Evolutionary conservation across 2,113 vertebrate species (phyloP).

Genomic region (Lampris megalopsis): DNA sequence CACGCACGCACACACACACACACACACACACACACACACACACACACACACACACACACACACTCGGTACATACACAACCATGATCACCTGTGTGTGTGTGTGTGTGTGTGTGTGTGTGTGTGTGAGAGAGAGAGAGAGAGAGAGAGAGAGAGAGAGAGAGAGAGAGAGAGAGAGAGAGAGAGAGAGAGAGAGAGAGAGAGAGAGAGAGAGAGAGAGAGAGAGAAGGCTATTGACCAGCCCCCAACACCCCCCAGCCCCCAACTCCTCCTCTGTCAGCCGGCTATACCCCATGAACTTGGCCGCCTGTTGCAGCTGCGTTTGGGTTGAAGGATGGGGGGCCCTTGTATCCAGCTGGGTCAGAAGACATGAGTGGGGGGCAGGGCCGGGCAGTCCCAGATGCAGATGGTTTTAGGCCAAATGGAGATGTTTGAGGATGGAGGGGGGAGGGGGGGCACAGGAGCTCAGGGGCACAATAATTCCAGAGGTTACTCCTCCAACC

Average conservation of each 20-base stretch:
- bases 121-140: neutral
- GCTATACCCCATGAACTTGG: slow-evolving; percentile 80
- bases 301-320: slow-evolving; percentile 78
- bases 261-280: slow-evolving; percentile 54
- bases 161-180: no score
- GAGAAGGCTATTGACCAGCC: slow-evolving; percentile 69
- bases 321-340: slow-evolving; percentile 77
- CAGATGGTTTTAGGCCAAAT: slow-evolving; percentile 82
- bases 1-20: neutral
- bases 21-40: neutral
- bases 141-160: neutral
- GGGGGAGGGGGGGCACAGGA: slow-evolving; percentile 68
- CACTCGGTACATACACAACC: slow-evolving; percentile 18
- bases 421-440: slow-evolving; percentile 78
- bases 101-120: slow-evolving; percentile 6
- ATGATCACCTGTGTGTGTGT: slow-evolving; percentile 41
- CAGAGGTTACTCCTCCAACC: slow-evolving; percentile 72
- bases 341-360: slow-evolving; percentile 78
- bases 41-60: slow-evolving; percentile 72
- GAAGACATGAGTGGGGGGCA: slow-evolving; percentile 69
- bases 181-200: neutral
- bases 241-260: slow-evolving; percentile 63
- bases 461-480: slow-evolving; percentile 77
- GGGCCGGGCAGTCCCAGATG: slow-evolving; percentile 69
- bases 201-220: no score